Conservation (phyloP, 2,113 vertebrate genomes). For the Dicaeum eximium region DNA sequence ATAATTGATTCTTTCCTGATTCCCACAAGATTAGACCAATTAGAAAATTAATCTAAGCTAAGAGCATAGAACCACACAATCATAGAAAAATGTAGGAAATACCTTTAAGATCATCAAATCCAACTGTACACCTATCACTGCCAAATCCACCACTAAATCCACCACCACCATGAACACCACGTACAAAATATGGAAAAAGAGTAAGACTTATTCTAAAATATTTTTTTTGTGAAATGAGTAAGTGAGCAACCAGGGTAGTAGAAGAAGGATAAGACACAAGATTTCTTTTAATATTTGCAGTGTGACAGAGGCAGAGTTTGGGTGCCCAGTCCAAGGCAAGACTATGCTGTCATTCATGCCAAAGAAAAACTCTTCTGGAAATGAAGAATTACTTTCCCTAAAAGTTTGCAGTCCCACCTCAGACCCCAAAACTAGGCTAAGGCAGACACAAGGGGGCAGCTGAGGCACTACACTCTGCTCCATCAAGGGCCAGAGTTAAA, state of each 20-base stretch:
- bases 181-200: neutral
- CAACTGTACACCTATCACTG: neutral
- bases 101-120: neutral
- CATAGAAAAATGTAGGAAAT: neutral
- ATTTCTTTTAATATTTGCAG: neutral
- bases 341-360: neutral
- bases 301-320: neutral
- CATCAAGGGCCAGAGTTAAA: neutral
- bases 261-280: neutral
- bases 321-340: neutral
- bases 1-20: neutral
- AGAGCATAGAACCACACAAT: neutral
- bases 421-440: neutral
- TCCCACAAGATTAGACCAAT: neutral
- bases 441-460: neutral
- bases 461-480: neutral
- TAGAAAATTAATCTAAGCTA: neutral
- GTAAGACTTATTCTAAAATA: neutral
- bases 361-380: neutral
- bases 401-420: neutral
- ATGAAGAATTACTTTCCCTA: neutral
- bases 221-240: neutral
- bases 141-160: neutral
- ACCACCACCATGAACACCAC: no score
- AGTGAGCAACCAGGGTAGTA: neutral